Conservation (phyloP, 1,140 invertebrate genomes). For the Lepidostoma basale region DNA sequence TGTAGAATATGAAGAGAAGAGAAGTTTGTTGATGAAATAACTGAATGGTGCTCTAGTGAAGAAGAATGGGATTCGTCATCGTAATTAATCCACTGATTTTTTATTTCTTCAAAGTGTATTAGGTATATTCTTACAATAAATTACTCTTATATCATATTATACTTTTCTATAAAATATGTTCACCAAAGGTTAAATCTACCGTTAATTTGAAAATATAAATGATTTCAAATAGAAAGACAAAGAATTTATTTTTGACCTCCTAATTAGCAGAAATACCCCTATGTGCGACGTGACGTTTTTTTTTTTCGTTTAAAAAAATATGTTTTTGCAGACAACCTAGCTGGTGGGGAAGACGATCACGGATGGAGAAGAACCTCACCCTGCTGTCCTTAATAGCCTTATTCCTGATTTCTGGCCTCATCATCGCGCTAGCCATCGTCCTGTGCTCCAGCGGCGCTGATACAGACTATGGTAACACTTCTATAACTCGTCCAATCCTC, state of each 20-base stretch:
- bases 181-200: no score
- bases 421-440: background rate
- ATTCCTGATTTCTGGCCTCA: background rate
- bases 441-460: background rate
- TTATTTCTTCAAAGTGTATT: no score
- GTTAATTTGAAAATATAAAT: background rate
- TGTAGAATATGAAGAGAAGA: background rate
- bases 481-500: background rate
- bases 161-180: no score
- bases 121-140: no score
- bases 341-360: constrained; percentile 20
- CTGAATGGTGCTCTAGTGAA: no score
- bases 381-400: background rate
- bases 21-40: background rate
- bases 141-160: no score
- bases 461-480: background rate
- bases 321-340: constrained; percentile 26
- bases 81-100: no score
- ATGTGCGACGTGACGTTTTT: background rate
- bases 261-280: background rate
- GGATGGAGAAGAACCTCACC: constrained; percentile 6
- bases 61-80: no score
- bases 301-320: background rate
- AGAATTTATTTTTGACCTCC: no score
- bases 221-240: background rate